A percentile compares a stretch with the other conserved stretches of the same genome.
phyloP scores from a whole-genome alignment of 2,113 vertebrate species.

The Zosterops hypoxanthus region DNA sequence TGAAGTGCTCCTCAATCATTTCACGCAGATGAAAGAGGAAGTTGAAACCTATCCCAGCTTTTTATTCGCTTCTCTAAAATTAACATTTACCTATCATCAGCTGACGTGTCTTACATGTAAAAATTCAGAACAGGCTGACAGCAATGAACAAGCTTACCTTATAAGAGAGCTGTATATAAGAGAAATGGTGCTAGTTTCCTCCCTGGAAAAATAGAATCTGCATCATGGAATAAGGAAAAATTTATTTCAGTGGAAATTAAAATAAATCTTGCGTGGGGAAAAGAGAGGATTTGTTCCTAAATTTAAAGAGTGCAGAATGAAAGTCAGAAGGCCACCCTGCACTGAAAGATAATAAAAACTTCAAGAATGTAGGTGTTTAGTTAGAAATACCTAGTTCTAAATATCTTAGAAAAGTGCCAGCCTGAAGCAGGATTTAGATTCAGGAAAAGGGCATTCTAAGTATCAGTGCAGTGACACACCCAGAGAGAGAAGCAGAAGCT shows the following conservation, averaged over 20 bases:
- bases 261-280: slow-evolving; percentile 18
- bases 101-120: neutral
- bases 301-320: neutral
- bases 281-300: slow-evolving; percentile 21
- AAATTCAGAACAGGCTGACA: slow-evolving; percentile 6
- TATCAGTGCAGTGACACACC: neutral
- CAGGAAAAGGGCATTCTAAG: neutral
- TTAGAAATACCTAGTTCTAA: neutral
- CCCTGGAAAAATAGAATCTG: neutral
- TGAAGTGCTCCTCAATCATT: slow-evolving; percentile 32
- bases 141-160: slow-evolving; percentile 2
- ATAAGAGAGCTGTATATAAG: neutral
- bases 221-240: neutral
- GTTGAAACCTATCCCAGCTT: neutral
- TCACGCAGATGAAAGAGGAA: neutral
- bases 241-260: slow-evolving; percentile 18
- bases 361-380: neutral
- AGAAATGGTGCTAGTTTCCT: slow-evolving; percentile 6
- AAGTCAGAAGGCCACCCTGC: neutral
- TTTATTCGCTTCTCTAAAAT: slow-evolving; percentile 30
- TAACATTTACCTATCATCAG: slow-evolving; percentile 38
- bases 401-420: neutral
- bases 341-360: neutral
- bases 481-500: neutral
- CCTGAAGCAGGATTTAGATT: neutral